Evolutionary conservation across 2,113 vertebrate genomes (phyloP).

Genomic region (Nannospalax galili): DNA sequence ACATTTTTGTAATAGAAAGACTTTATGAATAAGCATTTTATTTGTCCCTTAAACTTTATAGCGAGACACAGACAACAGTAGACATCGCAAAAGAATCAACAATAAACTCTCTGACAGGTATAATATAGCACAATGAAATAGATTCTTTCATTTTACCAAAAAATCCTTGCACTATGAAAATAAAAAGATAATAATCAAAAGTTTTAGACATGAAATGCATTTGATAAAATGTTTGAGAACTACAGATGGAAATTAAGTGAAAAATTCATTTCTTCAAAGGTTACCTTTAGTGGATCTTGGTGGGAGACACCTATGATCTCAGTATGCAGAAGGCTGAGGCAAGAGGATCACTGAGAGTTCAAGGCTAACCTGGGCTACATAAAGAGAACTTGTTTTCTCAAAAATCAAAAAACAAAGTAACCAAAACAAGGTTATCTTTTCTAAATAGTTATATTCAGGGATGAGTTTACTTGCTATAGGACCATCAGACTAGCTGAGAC

Average conservation of each 20-base stretch:
- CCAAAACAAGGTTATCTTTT: not conserved
- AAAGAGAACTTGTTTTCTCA: not conserved
- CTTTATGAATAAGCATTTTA: not conserved
- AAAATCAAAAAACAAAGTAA: not conserved
- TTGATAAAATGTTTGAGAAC: not conserved
- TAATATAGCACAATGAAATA: not conserved
- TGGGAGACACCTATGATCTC: not conserved
- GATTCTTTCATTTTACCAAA: not conserved
- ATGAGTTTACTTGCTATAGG: rapidly evolving
- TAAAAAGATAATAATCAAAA: not conserved
- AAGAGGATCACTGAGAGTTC: not conserved
- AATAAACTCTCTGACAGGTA: not conserved
- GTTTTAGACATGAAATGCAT: not conserved
- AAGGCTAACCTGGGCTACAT: not conserved
- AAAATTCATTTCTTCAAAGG: not conserved
- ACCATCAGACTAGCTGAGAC: not conserved
- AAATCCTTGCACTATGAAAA: not conserved
- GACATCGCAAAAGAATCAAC: not conserved
- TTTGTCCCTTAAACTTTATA: not conserved
- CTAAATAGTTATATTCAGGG: not conserved
- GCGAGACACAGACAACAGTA: not conserved
- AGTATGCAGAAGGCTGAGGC: not conserved
- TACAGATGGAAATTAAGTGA: not conserved
- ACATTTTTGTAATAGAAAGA: not conserved
- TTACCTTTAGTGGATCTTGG: not conserved